Base-by-base conservation (phyloP, 2,888 invertebrate species). In the Geophilus truncorum region DNA sequence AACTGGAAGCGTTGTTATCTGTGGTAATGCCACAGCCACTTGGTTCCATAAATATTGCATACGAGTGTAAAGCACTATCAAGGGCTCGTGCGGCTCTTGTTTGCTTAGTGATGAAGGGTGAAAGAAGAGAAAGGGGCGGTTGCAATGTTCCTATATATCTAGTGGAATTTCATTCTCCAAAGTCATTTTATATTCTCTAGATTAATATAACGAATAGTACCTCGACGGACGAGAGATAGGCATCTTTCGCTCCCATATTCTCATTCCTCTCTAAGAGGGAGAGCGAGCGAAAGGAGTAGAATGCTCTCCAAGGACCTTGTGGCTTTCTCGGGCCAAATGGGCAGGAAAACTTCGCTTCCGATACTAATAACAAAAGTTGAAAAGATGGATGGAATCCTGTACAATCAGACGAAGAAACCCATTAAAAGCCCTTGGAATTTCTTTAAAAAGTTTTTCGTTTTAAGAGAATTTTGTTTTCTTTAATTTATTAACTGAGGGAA, bases 11-110 rank as follows among this genome's bases (percentile, higher is more conserved):
- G 70, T 70, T 70, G 70, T 70, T 70, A 70, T 70, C 70, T 70
- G 70, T 70, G 70, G 70, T 70, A 70, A 70, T 70, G 70, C 70
- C 70, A 70, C 70, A 70, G 70, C 70, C 70, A 70, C 70, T 70
- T 70, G 70, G 70, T 70, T 70, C 70, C 70, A 70, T 70, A 70
- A 70, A 70, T 70, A 70, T 70, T 70, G 70, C 70, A 70, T 70
- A 70, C 70, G 70, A 70, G 70, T 70, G 70, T 70, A 28, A 70
- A 70, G 70, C 70, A 70, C 70, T 70, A 70, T 70, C 70, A 70
- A 70, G 70, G 23, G 70, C 70, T 70, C 28, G 70, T 70, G 70
- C 15, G 70, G 70, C 70, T 70, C 70, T 70, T 70, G 70, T 70
- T 70, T 70, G 70, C 70, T 70, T 70, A 70, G 70, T 70, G 70